Evolutionary conservation across 2,888 invertebrate genomes (phyloP).

Genomic region (Byasa hedistus): DNA sequence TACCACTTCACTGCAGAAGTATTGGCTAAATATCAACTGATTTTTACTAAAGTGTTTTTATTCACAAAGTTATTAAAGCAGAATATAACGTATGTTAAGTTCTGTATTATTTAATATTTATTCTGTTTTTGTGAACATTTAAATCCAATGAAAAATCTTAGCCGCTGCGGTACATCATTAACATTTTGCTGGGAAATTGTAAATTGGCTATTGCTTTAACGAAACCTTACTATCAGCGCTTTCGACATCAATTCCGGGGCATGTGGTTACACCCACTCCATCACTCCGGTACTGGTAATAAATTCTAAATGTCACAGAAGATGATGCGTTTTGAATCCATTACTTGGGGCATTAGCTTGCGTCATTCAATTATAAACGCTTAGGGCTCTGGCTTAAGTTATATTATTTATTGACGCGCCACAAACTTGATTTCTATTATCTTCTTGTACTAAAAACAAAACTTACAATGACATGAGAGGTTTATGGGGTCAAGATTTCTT

Average conservation of each 20-base stretch:
- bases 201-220: constrained; percentile 3
- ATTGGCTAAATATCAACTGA: no score
- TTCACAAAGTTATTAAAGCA: not conserved
- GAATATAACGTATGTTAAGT: not conserved
- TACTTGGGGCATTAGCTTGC: constrained; percentile 51
- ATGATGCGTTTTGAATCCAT: constrained; percentile 67
- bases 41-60: not conserved
- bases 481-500: constrained; percentile 44
- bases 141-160: not conserved
- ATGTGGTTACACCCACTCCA: constrained; percentile 55
- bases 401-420: constrained; percentile 34
- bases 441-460: constrained; percentile 37
- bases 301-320: constrained; percentile 71
- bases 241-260: constrained; percentile 45
- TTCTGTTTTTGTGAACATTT: not conserved
- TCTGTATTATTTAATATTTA: not conserved
- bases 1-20: no score
- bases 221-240: constrained; percentile 31
- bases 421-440: constrained; percentile 22
- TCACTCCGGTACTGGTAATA: constrained; percentile 66
- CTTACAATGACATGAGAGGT: constrained; percentile 44
- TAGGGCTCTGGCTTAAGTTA: constrained; percentile 36
- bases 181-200: not conserved
- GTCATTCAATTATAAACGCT: constrained; percentile 29
- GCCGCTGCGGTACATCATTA: not conserved